Percentiles rank a stretch among this genome's conserved stretches.
These are phyloP conservation scores for Auanema freiburgensis DNA, from an alignment of 2,888 invertebrate species.

Conservation along the genomic window DNA sequence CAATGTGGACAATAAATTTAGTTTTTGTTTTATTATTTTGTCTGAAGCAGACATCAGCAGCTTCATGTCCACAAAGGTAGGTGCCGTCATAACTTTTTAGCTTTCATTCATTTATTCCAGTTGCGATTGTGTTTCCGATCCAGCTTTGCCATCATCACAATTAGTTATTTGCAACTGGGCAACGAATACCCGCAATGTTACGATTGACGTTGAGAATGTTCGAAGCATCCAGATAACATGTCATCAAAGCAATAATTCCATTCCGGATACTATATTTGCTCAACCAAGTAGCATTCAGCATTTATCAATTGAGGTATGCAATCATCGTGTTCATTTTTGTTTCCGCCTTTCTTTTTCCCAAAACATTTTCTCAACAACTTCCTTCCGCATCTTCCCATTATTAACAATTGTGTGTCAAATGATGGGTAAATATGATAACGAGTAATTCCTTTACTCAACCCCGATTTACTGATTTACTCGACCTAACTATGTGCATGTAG, in stretches of 20 bases:
- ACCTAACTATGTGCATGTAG: no score
- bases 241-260: background rate
- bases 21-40: background rate
- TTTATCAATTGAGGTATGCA: constrained; percentile 32
- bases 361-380: no score
- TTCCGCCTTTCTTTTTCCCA: no score
- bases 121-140: constrained; percentile 55
- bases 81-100: background rate
- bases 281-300: constrained; percentile 24
- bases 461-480: no score
- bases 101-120: constrained; percentile 30
- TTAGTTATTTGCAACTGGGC: constrained; percentile 31
- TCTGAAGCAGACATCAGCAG: background rate
- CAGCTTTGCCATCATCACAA: constrained; percentile 27
- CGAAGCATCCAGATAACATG: constrained; percentile 19
- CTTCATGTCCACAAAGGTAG: constrained; percentile 6
- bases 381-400: no score
- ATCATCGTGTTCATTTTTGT: no score
- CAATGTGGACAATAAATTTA: background rate
- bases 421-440: no score
- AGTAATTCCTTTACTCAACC: no score
- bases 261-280: constrained; percentile 28
- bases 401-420: no score
- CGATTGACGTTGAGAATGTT: constrained; percentile 12
- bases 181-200: background rate